Evolutionary conservation across 2,113 vertebrate species (phyloP).

Genomic region (Campylomormyrus tamandua): DNA sequence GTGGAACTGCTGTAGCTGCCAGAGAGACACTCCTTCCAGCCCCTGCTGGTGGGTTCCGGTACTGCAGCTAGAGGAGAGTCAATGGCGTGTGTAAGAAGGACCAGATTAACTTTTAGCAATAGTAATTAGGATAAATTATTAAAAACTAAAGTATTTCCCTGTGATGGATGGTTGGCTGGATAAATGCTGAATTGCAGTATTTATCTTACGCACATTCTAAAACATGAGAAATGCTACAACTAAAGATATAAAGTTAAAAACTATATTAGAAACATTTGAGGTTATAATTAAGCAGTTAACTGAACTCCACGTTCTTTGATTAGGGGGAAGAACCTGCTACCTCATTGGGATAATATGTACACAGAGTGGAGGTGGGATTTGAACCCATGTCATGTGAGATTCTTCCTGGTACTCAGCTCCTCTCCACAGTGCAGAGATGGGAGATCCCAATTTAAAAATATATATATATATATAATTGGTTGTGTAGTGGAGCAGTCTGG

Average conservation of each 20-base stretch:
- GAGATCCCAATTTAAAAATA: background rate
- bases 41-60: constrained; percentile 57
- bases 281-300: background rate
- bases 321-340: background rate
- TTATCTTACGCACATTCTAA: background rate
- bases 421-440: background rate
- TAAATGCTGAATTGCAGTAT: background rate
- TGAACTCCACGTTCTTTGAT: background rate
- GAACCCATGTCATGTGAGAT: background rate
- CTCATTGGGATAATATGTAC: background rate
- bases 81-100: background rate
- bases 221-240: background rate
- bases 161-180: background rate
- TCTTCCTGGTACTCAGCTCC: background rate
- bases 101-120: background rate
- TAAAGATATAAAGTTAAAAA: background rate
- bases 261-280: background rate
- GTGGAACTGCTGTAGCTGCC: constrained; percentile 79
- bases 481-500: too few relatives aligned
- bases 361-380: background rate
- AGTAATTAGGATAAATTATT: background rate
- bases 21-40: constrained; percentile 72
- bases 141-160: background rate
- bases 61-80: constrained; percentile 31
- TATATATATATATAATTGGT: too few relatives aligned